Evolutionary conservation across 23 tunicate species (phyloP).

Genomic region (Styela plicata): DNA sequence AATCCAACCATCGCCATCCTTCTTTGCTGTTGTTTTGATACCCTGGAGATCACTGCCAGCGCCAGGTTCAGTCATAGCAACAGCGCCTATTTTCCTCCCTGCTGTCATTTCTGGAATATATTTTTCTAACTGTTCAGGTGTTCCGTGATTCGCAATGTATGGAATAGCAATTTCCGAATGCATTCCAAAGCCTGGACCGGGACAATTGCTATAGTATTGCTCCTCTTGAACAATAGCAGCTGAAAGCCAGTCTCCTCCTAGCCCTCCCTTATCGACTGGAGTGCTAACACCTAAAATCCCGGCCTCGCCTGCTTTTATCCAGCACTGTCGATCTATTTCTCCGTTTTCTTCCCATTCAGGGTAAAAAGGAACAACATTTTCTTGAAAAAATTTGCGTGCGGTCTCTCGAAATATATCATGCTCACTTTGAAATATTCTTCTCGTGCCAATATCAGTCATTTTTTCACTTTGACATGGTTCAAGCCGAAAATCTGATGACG

Average conservation of each 20-base stretch:
- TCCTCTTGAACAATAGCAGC: slow-evolving; percentile 98
- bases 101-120: slow-evolving; percentile 94
- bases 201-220: slow-evolving; percentile 78
- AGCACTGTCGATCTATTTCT: slow-evolving; percentile 74
- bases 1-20: slow-evolving; percentile 93
- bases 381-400: slow-evolving; percentile 87
- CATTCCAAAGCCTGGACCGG: slow-evolving; percentile 93
- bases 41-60: slow-evolving; percentile 99
- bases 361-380: slow-evolving; percentile 76
- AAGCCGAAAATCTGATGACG: slow-evolving; percentile 4
- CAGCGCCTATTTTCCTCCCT: slow-evolving; percentile 85
- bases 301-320: slow-evolving; percentile 89
- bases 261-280: slow-evolving; percentile 82
- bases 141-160: slow-evolving; percentile 92
- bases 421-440: slow-evolving; percentile 78
- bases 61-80: slow-evolving; percentile 72
- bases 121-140: slow-evolving; percentile 86
- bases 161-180: slow-evolving; percentile 97
- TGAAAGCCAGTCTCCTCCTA: slow-evolving; percentile 98
- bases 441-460: slow-evolving; percentile 87
- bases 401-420: slow-evolving; percentile 98
- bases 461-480: slow-evolving; percentile 32
- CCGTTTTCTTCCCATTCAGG: slow-evolving; percentile 88
- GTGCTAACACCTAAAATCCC: slow-evolving; percentile 81
- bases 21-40: slow-evolving; percentile 76